These are phyloP conservation scores for Cotesia vestalis DNA, from an alignment of 1,140 invertebrate genomes.

Conservation along the genomic window DNA sequence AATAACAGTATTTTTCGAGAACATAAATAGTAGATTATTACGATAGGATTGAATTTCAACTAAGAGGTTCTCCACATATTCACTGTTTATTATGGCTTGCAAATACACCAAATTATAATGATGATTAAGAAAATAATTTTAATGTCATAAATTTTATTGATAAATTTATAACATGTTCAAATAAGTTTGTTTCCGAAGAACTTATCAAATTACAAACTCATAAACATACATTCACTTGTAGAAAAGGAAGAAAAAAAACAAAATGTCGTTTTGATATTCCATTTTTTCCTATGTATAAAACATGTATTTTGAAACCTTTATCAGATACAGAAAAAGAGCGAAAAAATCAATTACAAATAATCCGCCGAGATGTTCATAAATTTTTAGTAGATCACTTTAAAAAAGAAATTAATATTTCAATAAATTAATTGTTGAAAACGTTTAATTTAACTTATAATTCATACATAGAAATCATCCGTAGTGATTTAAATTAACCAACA, in stretches of 20 bases:
- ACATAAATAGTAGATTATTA: constrained; percentile 43
- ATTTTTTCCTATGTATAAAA: constrained; percentile 33
- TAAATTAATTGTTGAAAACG: constrained; percentile 9
- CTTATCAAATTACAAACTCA: constrained; percentile 33
- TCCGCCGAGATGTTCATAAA: neutral
- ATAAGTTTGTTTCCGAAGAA: neutral
- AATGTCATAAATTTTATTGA: constrained; percentile 15
- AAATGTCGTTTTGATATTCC: constrained; percentile 41
- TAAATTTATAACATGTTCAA: constrained; percentile 20
- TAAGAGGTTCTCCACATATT: constrained; percentile 55
- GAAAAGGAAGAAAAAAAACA: constrained; percentile 36
- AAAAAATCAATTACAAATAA: constrained; percentile 4
- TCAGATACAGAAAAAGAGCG: neutral
- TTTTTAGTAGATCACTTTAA: constrained; percentile 18
- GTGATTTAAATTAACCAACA: constrained; percentile 18
- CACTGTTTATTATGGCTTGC: constrained; percentile 38
- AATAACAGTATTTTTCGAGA: constrained; percentile 8
- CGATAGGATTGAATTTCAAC: constrained; percentile 62
- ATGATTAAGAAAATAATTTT: constrained; percentile 13
- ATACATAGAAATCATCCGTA: constrained; percentile 28
- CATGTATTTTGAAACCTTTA: constrained; percentile 35
- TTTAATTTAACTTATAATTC: constrained; percentile 25
- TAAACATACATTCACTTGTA: constrained; percentile 37
- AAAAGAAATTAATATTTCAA: constrained; percentile 4
- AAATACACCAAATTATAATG: constrained; percentile 28